phyloP scores from a whole-genome alignment of 2,888 invertebrate species.

The Coecobrya sp. region DNA sequence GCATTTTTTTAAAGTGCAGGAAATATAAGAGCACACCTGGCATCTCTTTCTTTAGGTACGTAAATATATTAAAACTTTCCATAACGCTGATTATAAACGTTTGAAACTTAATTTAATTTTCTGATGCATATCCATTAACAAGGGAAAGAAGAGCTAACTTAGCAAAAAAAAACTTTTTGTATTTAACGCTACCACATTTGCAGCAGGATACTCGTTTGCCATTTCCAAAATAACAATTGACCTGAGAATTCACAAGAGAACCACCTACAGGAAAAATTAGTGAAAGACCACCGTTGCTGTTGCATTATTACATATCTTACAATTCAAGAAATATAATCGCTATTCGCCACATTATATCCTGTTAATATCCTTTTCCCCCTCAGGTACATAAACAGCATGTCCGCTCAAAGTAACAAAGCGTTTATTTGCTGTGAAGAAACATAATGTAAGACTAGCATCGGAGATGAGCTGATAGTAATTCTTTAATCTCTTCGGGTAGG shows the following conservation, averaged over 20 bases:
- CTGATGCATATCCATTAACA: constrained; percentile 32
- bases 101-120: constrained; percentile 56
- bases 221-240: constrained; percentile 7
- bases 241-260: constrained; percentile 14
- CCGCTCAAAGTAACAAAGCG: constrained; percentile 60
- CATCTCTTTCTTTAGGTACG: neutral
- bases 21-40: neutral
- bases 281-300: constrained; percentile 59
- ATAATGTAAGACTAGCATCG: too few relatives aligned
- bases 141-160: neutral
- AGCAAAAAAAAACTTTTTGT: constrained; percentile 20
- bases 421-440: constrained; percentile 16
- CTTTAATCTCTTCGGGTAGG: constrained; percentile 19
- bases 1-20: neutral
- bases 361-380: constrained; percentile 80
- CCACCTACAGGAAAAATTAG: constrained; percentile 10
- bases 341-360: constrained; percentile 50
- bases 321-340: neutral
- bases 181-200: neutral
- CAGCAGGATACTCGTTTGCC: neutral
- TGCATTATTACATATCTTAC: neutral
- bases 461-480: constrained; percentile 41
- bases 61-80: neutral
- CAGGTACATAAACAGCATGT: constrained; percentile 56
- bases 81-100: neutral